Evolutionary conservation across 2,888 invertebrate genomes (phyloP), one percentile per base, ranked within the genome.

Genomic region (Hemaris fuciformis): DNA sequence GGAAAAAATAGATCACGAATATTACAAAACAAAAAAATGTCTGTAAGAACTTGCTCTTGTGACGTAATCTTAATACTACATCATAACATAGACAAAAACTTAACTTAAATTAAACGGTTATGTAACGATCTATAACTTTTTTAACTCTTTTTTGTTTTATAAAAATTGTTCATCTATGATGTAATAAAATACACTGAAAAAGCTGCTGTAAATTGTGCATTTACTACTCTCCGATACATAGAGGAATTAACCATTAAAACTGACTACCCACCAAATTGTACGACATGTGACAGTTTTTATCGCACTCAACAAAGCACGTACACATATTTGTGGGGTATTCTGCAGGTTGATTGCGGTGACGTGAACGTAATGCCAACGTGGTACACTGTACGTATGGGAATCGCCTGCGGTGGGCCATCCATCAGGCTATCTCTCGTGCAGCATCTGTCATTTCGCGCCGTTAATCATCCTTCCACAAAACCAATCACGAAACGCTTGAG

Each of bases 381-480:
- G 65, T 75, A 68, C 72, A 67, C 69, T 65, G 77, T 74, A 15
- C 15, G 43, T 38, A 84, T 88, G 88, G 76, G 89, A 90, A 88
- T 66, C 83, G 90, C 88, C 87, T 72, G 83, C 82, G 88, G 88
- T 81, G 84, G 79, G 77, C 81, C 74, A 80, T 84, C 75, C 76
- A 76, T 87, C 27, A 56, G 42, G 38, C n/a, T 70, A 68, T 72
- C 72, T 66, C 66, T 65, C 67, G 71, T 68, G 69, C 68, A 65
- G 72, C 79, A 74, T 75, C 79, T 79, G 83, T 83, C 83, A 77
- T 68, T 77, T 71, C 67, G 66, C 76, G 66, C 78, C 75, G 81
- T 82, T 82, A 82, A 84, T 87, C 83, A 81, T 77, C 72, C 73
- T 68, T 70, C 72, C 69, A 72, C 74, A 77, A 81, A 82, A 79